Percentiles rank a stretch among this genome's conserved stretches.
Conservation (phyloP, 2,888 invertebrate genomes). For the Tethea ocularis region DNA sequence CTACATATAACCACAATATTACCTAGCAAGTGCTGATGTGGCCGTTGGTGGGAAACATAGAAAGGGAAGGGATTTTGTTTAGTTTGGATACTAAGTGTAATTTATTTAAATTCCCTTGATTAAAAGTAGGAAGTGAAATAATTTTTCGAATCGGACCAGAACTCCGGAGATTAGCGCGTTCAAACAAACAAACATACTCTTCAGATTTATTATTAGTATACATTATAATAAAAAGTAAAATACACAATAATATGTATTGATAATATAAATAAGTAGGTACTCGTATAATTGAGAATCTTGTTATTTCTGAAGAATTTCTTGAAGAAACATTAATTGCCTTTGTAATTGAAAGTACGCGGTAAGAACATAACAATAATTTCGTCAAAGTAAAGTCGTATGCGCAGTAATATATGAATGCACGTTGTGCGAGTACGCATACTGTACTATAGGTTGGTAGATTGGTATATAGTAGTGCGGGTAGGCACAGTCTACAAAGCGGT, state of each 20-base stretch:
- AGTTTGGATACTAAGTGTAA: too few relatives aligned
- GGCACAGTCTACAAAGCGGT: conserved; percentile 12
- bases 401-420: neutral
- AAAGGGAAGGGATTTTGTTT: too few relatives aligned
- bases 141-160: too few relatives aligned
- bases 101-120: too few relatives aligned
- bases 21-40: too few relatives aligned
- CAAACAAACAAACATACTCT: too few relatives aligned
- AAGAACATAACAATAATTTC: neutral
- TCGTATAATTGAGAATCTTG: neutral
- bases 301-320: neutral
- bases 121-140: too few relatives aligned
- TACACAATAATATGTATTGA: neutral
- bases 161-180: too few relatives aligned
- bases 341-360: neutral
- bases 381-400: neutral
- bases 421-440: neutral
- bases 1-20: too few relatives aligned
- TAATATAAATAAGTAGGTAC: neutral
- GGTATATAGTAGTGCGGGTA: conserved; percentile 8
- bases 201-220: too few relatives aligned
- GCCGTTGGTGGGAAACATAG: too few relatives aligned
- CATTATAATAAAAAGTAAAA: too few relatives aligned
- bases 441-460: neutral
- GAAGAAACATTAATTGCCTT: neutral